Percentiles rank a stretch among this genome's conserved stretches.
Evolutionary conservation across 2,797 vertebrate species (phyloP).

Genomic region (Falco berigora): DNA sequence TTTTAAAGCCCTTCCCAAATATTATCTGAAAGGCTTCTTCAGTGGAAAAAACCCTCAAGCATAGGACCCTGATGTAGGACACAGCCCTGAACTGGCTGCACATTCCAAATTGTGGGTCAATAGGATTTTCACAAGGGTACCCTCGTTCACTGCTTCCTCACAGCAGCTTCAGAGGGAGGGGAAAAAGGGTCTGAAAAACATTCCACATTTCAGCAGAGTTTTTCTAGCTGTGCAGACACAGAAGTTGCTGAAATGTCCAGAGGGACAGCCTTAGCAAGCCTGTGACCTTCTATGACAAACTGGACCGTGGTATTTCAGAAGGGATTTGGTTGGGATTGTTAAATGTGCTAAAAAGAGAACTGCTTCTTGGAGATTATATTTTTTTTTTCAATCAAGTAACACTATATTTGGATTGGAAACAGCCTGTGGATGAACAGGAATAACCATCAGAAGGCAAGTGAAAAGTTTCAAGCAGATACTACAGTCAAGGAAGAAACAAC

Average conservation of each 20-base stretch:
- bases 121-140: not conserved
- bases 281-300: slow-evolving; percentile 34
- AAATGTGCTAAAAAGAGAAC: slow-evolving; percentile 24
- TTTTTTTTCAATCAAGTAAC: slow-evolving; percentile 30
- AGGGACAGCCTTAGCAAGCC: slow-evolving; percentile 11
- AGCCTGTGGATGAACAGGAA: slow-evolving; percentile 40
- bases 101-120: not conserved
- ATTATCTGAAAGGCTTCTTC: not conserved
- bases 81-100: not conserved
- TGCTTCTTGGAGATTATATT: not conserved
- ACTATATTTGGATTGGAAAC: slow-evolving; percentile 70
- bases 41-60: not conserved
- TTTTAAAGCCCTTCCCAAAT: not conserved
- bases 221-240: not conserved
- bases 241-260: not conserved
- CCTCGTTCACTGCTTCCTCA: slow-evolving; percentile 2
- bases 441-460: slow-evolving; percentile 39
- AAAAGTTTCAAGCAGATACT: slow-evolving; percentile 41
- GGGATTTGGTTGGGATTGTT: slow-evolving; percentile 3
- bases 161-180: not conserved
- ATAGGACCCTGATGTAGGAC: not conserved
- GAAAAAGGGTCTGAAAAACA: slow-evolving; percentile 4
- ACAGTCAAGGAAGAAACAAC: slow-evolving; percentile 48
- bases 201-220: not conserved
- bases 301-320: slow-evolving; percentile 1